Evolutionary conservation across 2,797 vertebrate genomes (phyloP).

Genomic region (Emys orbicularis): DNA sequence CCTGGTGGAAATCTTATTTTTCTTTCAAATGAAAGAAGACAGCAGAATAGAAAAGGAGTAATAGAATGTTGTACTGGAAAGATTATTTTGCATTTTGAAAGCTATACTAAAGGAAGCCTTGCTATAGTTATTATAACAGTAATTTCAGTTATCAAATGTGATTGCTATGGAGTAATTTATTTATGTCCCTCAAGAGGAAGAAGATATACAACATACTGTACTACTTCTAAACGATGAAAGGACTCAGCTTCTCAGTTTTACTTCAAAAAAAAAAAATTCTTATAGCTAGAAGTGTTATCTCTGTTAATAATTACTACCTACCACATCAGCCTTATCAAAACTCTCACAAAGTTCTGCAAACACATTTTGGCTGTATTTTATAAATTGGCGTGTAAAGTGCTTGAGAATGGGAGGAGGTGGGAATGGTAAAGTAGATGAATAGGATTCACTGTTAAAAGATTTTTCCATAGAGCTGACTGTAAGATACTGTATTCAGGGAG

Average conservation of each 20-base stretch:
- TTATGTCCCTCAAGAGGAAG: slow-evolving; percentile 55
- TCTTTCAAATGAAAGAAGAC: slow-evolving; percentile 44
- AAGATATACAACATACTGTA: slow-evolving; percentile 40
- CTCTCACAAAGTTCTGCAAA: not conserved
- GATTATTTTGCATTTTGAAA: slow-evolving; percentile 65
- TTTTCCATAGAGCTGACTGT: not conserved
- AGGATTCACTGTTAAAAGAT: not conserved
- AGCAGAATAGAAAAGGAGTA: slow-evolving; percentile 49
- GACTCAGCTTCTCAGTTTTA: slow-evolving; percentile 35
- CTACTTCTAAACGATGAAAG: slow-evolving; percentile 61
- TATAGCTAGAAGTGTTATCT: not conserved
- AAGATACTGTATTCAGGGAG: not conserved
- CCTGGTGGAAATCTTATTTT: slow-evolving; percentile 52
- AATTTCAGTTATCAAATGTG: slow-evolving; percentile 55
- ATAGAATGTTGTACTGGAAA: slow-evolving; percentile 39
- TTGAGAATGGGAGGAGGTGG: not conserved
- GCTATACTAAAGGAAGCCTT: slow-evolving; percentile 39
- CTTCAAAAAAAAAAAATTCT: not conserved
- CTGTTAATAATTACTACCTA: slow-evolving; percentile 52
- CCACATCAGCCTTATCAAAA: slow-evolving; percentile 36
- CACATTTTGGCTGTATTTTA: slow-evolving; percentile 1
- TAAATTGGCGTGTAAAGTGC: slow-evolving; percentile 32
- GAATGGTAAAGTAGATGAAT: not conserved
- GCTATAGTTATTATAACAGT: slow-evolving; percentile 46
- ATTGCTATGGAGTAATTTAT: slow-evolving; percentile 56